phyloP scores from a whole-genome alignment of 1,140 invertebrate species.

The Ceratosolen solmsi region DNA sequence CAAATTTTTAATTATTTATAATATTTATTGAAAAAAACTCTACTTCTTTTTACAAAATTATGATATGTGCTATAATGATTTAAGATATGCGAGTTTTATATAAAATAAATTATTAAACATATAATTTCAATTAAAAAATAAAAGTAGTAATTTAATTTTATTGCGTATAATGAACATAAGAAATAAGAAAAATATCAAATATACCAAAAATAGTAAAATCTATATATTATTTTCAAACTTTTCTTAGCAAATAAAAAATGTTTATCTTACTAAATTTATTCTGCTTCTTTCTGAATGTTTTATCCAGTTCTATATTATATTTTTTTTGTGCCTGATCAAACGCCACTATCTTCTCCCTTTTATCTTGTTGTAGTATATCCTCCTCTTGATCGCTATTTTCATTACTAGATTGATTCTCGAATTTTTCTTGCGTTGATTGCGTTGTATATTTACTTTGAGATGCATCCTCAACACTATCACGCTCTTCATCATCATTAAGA shows the following conservation, averaged over 20 bases:
- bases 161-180: not conserved
- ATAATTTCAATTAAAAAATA: no score
- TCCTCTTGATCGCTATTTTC: slow-evolving; percentile 59
- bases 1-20: no score
- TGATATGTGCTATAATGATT: no score
- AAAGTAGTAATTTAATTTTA: not conserved
- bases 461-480: slow-evolving; percentile 15
- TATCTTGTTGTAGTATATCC: slow-evolving; percentile 56
- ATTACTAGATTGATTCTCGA: slow-evolving; percentile 34
- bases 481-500: slow-evolving; percentile 31
- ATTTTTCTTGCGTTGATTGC: slow-evolving; percentile 14
- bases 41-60: no score
- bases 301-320: slow-evolving; percentile 60
- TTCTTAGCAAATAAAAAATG: not conserved
- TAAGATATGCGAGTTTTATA: no score
- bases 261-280: slow-evolving; percentile 58
- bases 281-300: slow-evolving; percentile 56
- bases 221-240: no score
- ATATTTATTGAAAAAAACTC: no score
- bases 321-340: slow-evolving; percentile 39
- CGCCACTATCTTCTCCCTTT: slow-evolving; percentile 37
- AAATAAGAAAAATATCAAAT: not conserved
- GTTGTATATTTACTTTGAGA: slow-evolving; percentile 49
- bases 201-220: not conserved
- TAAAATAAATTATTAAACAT: no score